Percentiles rank a stretch among this genome's conserved stretches.
Evolutionary conservation across 2,113 vertebrate species (phyloP).

Genomic region (Pterocles burchelli): DNA sequence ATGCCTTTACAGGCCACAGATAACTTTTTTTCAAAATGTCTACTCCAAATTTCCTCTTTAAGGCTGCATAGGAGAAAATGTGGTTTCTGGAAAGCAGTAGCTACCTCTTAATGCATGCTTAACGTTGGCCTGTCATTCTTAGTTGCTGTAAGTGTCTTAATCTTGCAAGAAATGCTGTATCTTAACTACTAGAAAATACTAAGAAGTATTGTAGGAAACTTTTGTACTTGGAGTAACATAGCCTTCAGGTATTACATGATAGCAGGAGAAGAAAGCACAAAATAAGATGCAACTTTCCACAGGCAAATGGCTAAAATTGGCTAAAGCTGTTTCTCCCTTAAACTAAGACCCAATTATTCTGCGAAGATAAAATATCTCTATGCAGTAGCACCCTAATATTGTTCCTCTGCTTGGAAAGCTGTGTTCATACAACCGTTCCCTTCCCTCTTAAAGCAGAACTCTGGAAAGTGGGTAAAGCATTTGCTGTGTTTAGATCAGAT

Average conservation of each 20-base stretch:
- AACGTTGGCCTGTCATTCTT: not conserved
- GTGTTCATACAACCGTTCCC: not conserved
- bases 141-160: not conserved
- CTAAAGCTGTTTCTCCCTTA: not conserved
- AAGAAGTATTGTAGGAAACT: not conserved
- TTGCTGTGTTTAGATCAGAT: not conserved
- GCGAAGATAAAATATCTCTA: not conserved
- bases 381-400: not conserved
- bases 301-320: not conserved
- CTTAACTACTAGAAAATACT: not conserved
- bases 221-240: not conserved
- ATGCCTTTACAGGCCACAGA: not conserved
- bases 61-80: not conserved
- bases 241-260: not conserved
- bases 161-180: not conserved
- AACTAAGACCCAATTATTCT: not conserved
- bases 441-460: not conserved
- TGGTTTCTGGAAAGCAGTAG: not conserved
- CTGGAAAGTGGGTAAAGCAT: not conserved
- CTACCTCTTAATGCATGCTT: not conserved
- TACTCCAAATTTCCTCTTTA: not conserved
- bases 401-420: not conserved
- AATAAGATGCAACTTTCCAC: not conserved
- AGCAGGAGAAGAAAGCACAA: not conserved
- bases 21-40: not conserved